These are phyloP conservation scores for Protonemura montana DNA, from an alignment of 2,888 invertebrate genomes.

Conservation along the genomic window DNA sequence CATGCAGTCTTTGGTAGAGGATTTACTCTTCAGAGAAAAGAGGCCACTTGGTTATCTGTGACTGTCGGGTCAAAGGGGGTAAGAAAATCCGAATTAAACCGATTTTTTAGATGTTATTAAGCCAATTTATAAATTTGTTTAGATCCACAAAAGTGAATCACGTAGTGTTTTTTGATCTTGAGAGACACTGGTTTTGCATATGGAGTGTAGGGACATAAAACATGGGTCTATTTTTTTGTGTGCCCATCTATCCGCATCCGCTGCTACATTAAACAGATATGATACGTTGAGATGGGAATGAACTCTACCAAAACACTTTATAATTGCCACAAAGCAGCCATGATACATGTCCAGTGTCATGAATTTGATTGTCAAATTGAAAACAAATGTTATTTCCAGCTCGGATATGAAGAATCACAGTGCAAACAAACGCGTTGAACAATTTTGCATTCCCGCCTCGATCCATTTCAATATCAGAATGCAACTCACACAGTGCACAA, in stretches of 20 bases:
- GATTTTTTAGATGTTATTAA: neutral
- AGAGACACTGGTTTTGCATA: too few relatives aligned
- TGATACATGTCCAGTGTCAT: neutral
- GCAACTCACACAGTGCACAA: neutral
- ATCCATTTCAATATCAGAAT: neutral
- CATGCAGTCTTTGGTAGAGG: neutral
- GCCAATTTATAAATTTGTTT: neutral
- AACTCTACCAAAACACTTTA: neutral
- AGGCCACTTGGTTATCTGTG: neutral
- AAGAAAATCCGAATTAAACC: neutral
- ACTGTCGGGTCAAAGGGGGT: neutral
- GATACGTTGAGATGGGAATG: neutral
- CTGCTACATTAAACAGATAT: neutral
- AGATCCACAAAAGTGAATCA: too few relatives aligned
- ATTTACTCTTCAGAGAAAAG: neutral
- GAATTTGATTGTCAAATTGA: neutral
- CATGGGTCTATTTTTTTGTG: too few relatives aligned
- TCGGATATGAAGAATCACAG: neutral
- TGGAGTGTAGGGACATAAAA: too few relatives aligned
- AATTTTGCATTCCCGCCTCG: neutral
- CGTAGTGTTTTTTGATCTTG: too few relatives aligned
- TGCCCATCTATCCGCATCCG: neutral
- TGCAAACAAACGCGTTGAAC: neutral
- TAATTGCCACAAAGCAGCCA: neutral
- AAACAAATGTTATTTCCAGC: neutral